phyloP scores from a whole-genome alignment of 1,140 invertebrate genomes.

The Lerema accius region DNA sequence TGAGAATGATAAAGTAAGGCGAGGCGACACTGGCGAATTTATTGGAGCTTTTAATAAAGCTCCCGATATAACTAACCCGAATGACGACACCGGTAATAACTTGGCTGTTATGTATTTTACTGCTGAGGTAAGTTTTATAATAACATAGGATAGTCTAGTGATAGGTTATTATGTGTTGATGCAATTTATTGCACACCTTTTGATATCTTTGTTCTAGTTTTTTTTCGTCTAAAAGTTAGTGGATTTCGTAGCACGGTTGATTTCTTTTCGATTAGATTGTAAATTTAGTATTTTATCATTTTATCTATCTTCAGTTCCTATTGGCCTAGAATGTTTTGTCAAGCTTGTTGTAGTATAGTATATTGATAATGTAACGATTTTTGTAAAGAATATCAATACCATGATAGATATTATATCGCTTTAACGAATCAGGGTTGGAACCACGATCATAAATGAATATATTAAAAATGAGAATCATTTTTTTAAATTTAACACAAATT shows the following conservation, averaged over 20 bases:
- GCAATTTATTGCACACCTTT: conserved; percentile 50
- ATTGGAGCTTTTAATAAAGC: conserved; percentile 1
- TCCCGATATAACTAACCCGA: conserved; percentile 22
- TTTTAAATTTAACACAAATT: conserved; percentile 43
- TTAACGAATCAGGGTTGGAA: conserved; percentile 79
- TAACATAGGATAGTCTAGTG: conserved; percentile 67
- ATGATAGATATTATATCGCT: conserved; percentile 68
- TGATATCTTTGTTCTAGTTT: conserved; percentile 42
- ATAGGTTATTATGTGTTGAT: conserved; percentile 52
- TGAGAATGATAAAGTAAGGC: conserved; percentile 21
- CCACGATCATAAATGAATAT: conserved; percentile 68
- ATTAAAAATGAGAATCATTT: conserved; percentile 52
- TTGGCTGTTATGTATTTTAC: conserved; percentile 59
- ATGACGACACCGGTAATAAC: conserved; percentile 38
- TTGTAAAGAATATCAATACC: conserved; percentile 64
- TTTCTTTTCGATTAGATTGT: conserved; percentile 48
- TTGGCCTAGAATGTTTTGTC: conserved; percentile 72
- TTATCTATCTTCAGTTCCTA: conserved; percentile 72
- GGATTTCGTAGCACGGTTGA: conserved; percentile 44
- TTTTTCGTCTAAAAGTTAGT: conserved; percentile 35
- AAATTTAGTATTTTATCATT: conserved; percentile 49
- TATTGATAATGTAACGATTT: conserved; percentile 53
- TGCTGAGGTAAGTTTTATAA: conserved; percentile 67
- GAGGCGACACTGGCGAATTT: conserved; percentile 43
- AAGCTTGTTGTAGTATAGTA: conserved; percentile 64